Base-by-base conservation (phyloP, 1,140 invertebrate species). In the Dreissena polymorpha region DNA sequence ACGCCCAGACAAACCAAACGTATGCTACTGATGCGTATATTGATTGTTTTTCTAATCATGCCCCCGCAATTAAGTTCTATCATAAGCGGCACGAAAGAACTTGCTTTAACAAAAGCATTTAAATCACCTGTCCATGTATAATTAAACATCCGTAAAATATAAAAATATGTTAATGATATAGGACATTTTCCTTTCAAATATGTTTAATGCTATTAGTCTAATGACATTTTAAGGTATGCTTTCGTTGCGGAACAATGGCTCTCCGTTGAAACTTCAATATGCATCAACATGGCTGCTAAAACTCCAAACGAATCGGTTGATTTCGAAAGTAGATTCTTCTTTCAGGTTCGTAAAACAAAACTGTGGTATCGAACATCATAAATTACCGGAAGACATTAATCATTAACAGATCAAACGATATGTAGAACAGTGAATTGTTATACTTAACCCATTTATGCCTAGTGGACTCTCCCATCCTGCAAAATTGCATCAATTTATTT, bases 1-100 rank as follows among this genome's bases (percentile, higher is more conserved):
- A 94, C 83, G 67, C 94, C 16, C 93, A 94, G 84, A 86, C 16
- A 23, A 25, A 73, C 0, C 39, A 71, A 65, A 23, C 49, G 78
- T 81, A 67, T 50, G 78, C 64, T 39, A 10, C 49, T 49, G 18
- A 63, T n/a, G 39, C 10, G 21, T 23, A 60, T 23, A 57, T 53
- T 12, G 27, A 3, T 21, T 25, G 16, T 18, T 18, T 18, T 3
- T 6, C 16, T 21, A 7, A 18, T 21, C 16, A 68, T 18, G 16
- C 21, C n/a, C 21, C 8, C 25, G 67, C n/a, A n/a, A n/a, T n/a
- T n/a, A n/a, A n/a, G n/a, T n/a, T n/a, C n/a, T n/a, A n/a, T n/a
- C n/a, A n/a, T n/a, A n/a, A n/a, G n/a, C n/a, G n/a, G n/a, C n/a
- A n/a, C n/a, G n/a, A n/a, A n/a, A n/a, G n/a, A n/a, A n/a, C n/a